Evolutionary conservation across 2,797 vertebrate species (phyloP), one percentile per base, ranked within the genome.

Genomic region (Sylvilagus floridanus): DNA sequence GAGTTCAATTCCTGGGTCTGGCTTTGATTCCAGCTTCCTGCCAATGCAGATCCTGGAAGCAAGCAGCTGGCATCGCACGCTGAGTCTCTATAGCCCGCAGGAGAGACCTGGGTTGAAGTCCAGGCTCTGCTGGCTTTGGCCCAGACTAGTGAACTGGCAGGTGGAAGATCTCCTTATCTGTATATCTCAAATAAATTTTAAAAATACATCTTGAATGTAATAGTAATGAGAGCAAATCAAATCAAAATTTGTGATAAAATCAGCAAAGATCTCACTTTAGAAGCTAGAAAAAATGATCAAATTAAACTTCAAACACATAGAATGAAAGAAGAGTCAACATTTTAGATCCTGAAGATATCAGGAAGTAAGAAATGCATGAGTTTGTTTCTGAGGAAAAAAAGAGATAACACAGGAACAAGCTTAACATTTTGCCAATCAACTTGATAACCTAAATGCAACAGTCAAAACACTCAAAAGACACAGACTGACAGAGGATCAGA

Each of bases 181-280:
- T 42, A 8, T 8, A 42, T 26, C 42, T 13, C 54, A 17, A 35
- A 28, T 37, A 81, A 81, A 1, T 1, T 17, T 66, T 60, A 76
- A 79, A 63, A 79, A 19, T 37, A 72, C 28, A 42, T 66, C 87
- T 79, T 22, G 26, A 88, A 88, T 17, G 32, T 30, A 86, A 95
- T 37, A 50, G 63, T 37, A 88, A 91, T 88, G 24, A 91, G 90
- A 86, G 52, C 28, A 79, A 2, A 90, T 83, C 63, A 78, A 89
- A 77, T 72, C 22, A 85, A 92, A 83, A 88, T 88, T 22, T 91
- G 28, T 83, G 32, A 73, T 73, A 68, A 84, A 42, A 32, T 22
- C 83, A 82, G 57, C 81, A 85, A 73, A 75, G 19, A 50, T 30
- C 35, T 26, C 11, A 71, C 16, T 82, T 89, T 52, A 52, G 65